Conservation (phyloP, 2,797 vertebrate genomes). For the Semotilus atromaculatus region DNA sequence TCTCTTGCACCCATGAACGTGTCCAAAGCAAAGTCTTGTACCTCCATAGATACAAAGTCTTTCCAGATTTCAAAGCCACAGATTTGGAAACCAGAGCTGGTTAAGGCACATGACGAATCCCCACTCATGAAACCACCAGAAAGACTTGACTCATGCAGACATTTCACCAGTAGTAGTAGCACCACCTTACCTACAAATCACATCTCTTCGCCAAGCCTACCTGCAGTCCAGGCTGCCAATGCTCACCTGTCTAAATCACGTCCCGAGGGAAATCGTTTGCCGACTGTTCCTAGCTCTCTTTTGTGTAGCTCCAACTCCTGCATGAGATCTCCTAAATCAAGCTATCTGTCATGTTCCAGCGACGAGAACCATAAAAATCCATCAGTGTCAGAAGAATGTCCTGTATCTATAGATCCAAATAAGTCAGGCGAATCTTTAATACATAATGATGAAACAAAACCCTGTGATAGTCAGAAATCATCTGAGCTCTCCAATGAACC, state of each 20-base stretch:
- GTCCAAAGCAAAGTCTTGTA: constrained; percentile 63
- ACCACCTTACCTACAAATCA: constrained; percentile 7
- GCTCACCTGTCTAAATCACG: constrained; percentile 7
- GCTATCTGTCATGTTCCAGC: constrained; percentile 53
- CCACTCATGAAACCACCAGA: constrained; percentile 39
- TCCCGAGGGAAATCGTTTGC: constrained; percentile 39
- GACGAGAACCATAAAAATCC: constrained; percentile 48
- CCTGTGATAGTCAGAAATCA: not conserved
- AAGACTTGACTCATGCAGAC: constrained; percentile 23
- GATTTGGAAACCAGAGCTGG: constrained; percentile 32
- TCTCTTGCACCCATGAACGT: constrained; percentile 71
- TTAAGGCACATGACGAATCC: constrained; percentile 31
- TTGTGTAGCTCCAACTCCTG: constrained; percentile 65
- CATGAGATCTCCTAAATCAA: constrained; percentile 66
- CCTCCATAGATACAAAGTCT: constrained; percentile 59
- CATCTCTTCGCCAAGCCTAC: constrained; percentile 8
- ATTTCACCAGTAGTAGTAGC: constrained; percentile 52
- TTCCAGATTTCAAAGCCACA: constrained; percentile 39
- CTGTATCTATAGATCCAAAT: constrained; percentile 1
- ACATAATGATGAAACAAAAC: constrained; percentile 8
- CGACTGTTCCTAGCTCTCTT: constrained; percentile 46
- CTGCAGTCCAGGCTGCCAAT: not conserved
- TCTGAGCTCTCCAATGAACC: not conserved
- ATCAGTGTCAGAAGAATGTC: not conserved
- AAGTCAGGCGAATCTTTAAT: not conserved